Evolutionary conservation across 2,113 vertebrate genomes (phyloP), one percentile per base, ranked within the genome.

Genomic region (Oncorhynchus gorbuscha): DNA sequence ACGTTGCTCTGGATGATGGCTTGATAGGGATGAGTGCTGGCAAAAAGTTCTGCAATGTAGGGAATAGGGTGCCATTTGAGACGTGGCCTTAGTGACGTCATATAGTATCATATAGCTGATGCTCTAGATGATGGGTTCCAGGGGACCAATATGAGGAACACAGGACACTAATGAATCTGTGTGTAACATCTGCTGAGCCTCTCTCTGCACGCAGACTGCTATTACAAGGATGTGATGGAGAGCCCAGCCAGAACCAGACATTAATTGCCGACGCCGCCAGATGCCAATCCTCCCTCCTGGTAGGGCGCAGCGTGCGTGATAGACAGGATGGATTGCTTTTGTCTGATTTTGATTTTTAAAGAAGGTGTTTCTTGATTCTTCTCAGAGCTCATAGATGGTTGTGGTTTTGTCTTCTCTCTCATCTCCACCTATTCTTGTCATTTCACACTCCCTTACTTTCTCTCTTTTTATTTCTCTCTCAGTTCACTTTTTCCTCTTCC

Each of bases 201-300:
- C 80, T 85, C 79, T 80, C 83, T 84, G 84, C 85, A 87, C 83
- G 85, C 78, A 79, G 81, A 5, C 39, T 45, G 84, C 89, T 88
- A 90, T 89, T 91, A 90, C 88, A 89, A 80, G 80, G 84, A 35
- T 78, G 30, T 90, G 87, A 89, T 91, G 81, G 88, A 91, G 79
- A 84, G 76, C 84, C 75, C 82, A 75, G 80, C 80, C 71, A 79
- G 79, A 69, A 72, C 81, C 85, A 84, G 80, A 83, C 84, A 87
- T 89, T 87, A 90, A 92, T 88, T 92, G 88, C 87, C 75, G 81
- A 66, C 39, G 18, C 86, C 77, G 77, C 87, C 90, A 91, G 88
- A 89, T 87, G 90, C 81, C 85, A 81, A 75, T 80, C 82, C 74
- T 79, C 70, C 66, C 78, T 86, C 77, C 80, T 65, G 14, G 85